Evolutionary conservation across 2,113 vertebrate species (phyloP).

Genomic region (Zingel zingel): DNA sequence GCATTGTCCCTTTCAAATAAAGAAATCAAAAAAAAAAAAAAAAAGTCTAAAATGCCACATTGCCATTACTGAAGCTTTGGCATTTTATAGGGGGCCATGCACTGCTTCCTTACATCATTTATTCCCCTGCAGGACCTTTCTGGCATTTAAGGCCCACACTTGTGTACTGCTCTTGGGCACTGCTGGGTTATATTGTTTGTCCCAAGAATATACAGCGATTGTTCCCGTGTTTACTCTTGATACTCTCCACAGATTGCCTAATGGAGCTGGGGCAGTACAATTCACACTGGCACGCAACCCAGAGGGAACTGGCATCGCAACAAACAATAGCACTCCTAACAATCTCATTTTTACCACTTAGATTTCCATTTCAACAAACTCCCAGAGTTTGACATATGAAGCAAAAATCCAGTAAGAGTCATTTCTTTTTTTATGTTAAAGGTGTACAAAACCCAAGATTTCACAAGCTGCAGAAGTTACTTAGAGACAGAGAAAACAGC

Average conservation of each 20-base stretch:
- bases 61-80: neutral
- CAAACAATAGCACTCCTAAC: conserved; percentile 27
- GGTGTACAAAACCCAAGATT: neutral
- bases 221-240: conserved; percentile 67
- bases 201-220: conserved; percentile 49
- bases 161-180: conserved; percentile 29
- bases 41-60: neutral
- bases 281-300: conserved; percentile 48
- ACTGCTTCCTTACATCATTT: neutral
- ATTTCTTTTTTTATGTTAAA: neutral
- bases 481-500: conserved; percentile 10
- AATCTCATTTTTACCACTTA: conserved; percentile 22
- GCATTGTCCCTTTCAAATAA: too few species aligned
- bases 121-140: neutral
- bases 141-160: conserved; percentile 34
- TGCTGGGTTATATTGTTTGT: conserved; percentile 62
- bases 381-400: neutral
- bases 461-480: conserved; percentile 16
- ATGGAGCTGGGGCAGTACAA: conserved; percentile 39
- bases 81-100: neutral
- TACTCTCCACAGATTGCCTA: conserved; percentile 58
- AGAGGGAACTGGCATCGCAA: conserved; percentile 26
- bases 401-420: neutral
- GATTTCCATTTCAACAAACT: conserved; percentile 19
- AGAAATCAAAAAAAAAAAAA: too few species aligned